Evolutionary conservation across 2,113 vertebrate genomes (phyloP).

Genomic region (Meriones unguiculatus): DNA sequence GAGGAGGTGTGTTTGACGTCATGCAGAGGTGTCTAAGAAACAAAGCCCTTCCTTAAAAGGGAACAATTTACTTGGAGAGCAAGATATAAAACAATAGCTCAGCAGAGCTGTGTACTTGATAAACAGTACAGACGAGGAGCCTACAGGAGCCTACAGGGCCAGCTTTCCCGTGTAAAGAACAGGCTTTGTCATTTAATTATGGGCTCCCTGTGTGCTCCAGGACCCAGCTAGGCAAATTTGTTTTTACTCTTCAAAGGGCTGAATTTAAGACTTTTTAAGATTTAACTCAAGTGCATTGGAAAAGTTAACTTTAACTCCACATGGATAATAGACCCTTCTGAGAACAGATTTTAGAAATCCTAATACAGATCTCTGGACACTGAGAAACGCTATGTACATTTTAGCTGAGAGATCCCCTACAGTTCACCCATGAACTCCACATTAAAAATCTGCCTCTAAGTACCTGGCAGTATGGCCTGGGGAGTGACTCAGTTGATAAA

Average conservation of each 20-base stretch:
- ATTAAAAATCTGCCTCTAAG: background rate
- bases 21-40: background rate
- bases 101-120: background rate
- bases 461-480: background rate
- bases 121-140: background rate
- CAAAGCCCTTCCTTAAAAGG: background rate
- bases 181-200: conserved; percentile 11
- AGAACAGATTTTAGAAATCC: background rate
- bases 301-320: conserved; percentile 26
- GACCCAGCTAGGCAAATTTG: conserved; percentile 25
- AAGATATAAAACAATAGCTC: conserved; percentile 2
- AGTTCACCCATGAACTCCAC: background rate
- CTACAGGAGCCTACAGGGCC: background rate
- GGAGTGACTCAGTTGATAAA: background rate
- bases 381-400: background rate
- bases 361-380: background rate
- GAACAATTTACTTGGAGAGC: background rate
- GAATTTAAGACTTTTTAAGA: conserved; percentile 49
- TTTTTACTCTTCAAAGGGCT: conserved; percentile 35
- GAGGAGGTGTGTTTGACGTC: background rate
- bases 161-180: background rate
- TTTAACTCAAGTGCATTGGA: conserved; percentile 9
- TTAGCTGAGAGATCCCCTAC: background rate
- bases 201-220: background rate
- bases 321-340: background rate